Conservation (phyloP, 2,888 invertebrate species). For the Himalopsyche anomala region DNA sequence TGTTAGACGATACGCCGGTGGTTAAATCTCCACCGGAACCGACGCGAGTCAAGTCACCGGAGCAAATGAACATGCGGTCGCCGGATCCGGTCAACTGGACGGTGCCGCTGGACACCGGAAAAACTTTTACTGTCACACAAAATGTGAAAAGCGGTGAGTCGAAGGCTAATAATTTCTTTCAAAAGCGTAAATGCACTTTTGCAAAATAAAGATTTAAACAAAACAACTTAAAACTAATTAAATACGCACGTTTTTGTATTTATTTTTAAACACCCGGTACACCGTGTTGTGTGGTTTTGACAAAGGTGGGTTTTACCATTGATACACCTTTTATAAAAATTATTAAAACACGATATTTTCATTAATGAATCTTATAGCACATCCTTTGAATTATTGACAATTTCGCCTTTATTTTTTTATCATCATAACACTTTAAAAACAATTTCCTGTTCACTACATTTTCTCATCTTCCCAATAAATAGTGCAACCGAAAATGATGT, state of each 20-base stretch:
- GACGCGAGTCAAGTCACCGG: constrained; percentile 94
- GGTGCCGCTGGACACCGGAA: constrained; percentile 94
- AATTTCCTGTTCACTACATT: no score
- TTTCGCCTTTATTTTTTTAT: constrained; percentile 67
- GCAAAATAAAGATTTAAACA: no score
- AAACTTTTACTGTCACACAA: constrained; percentile 95
- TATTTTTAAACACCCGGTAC: not conserved
- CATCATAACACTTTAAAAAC: no score
- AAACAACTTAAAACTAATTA: no score
- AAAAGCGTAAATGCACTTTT: no score
- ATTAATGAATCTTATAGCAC: not conserved
- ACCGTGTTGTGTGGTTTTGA: not conserved
- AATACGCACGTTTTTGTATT: constrained; percentile 3
- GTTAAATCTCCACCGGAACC: constrained; percentile 96
- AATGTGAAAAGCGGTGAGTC: constrained; percentile 87
- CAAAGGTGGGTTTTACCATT: not conserved
- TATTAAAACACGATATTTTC: not conserved
- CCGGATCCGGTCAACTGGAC: constrained; percentile 98
- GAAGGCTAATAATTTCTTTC: no score
- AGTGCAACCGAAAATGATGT: no score
- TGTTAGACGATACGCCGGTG: constrained; percentile 79
- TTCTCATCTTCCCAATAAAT: no score
- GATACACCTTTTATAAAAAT: not conserved
- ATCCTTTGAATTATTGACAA: constrained; percentile 66
- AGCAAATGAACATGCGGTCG: constrained; percentile 93